phyloP scores from a whole-genome alignment of 2,113 vertebrate species.

The Oreocharis arfaki region DNA sequence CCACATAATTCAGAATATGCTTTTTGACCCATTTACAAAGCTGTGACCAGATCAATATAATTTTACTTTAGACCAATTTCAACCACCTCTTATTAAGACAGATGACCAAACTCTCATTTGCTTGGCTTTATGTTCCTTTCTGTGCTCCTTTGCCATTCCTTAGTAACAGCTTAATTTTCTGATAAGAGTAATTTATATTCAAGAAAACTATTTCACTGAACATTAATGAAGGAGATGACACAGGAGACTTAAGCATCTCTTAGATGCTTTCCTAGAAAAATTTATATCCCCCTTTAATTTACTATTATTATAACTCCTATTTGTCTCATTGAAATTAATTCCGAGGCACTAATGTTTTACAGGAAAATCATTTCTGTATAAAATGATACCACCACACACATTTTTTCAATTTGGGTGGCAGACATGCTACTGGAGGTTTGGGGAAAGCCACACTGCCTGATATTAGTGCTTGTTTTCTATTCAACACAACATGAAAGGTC shows the following conservation, averaged over 20 bases:
- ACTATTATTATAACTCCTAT: constrained; percentile 1
- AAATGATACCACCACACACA: neutral
- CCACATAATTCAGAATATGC: neutral
- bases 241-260: neutral
- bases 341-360: constrained; percentile 24
- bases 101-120: neutral
- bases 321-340: constrained; percentile 25
- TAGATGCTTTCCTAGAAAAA: neutral
- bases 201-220: constrained; percentile 25
- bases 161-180: constrained; percentile 1
- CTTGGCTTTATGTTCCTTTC: neutral
- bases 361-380: neutral
- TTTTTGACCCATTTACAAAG: neutral
- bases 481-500: neutral
- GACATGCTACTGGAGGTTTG: neutral
- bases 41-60: neutral
- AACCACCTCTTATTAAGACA: neutral
- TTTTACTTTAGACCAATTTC: neutral
- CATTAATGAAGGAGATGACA: constrained; percentile 18
- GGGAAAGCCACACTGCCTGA: neutral
- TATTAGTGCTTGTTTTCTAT: neutral
- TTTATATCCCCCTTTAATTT: neutral
- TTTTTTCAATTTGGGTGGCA: constrained; percentile 13
- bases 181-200: constrained; percentile 8
- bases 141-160: neutral